Conservation (phyloP, 2,797 vertebrate species). For the Pseudotriccus pelzelni region DNA sequence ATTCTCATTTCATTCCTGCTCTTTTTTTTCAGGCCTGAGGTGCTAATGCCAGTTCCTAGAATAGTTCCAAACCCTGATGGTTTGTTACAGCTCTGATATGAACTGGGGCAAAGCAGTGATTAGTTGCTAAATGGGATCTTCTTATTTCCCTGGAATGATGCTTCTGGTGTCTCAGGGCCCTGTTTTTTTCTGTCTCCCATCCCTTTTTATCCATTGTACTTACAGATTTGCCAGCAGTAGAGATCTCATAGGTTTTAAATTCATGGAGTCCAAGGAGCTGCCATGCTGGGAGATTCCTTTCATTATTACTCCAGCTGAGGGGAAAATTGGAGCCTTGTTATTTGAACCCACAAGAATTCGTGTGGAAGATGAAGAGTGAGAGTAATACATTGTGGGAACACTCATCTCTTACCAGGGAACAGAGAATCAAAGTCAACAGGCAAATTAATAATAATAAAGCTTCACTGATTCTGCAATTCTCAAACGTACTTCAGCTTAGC, state of each 20-base stretch:
- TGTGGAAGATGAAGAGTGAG: not conserved
- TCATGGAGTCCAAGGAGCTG: not conserved
- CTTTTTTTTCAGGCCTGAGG: not conserved
- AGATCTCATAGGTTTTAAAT: not conserved
- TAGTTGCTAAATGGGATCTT: not conserved
- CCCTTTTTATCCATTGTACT: fast-evolving
- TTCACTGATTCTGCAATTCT: not conserved
- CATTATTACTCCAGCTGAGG: not conserved
- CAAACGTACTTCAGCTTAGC: not conserved
- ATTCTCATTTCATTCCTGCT: not conserved
- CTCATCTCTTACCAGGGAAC: not conserved
- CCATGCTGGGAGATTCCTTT: not conserved
- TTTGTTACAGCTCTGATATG: not conserved
- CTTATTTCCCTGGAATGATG: not conserved
- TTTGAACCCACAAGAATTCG: not conserved
- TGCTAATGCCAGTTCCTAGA: fast-evolving
- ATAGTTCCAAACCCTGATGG: fast-evolving
- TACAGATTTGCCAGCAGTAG: not conserved
- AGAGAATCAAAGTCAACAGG: not conserved
- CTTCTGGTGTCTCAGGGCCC: not conserved
- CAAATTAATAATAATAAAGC: not conserved
- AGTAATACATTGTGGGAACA: not conserved
- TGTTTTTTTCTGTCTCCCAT: not conserved
- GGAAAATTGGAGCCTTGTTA: not conserved
- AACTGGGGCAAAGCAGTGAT: fast-evolving